Percentiles rank a stretch among this genome's conserved stretches.
Conservation (phyloP, 2,888 invertebrate genomes). For the Caenorhabditis plicata region DNA sequence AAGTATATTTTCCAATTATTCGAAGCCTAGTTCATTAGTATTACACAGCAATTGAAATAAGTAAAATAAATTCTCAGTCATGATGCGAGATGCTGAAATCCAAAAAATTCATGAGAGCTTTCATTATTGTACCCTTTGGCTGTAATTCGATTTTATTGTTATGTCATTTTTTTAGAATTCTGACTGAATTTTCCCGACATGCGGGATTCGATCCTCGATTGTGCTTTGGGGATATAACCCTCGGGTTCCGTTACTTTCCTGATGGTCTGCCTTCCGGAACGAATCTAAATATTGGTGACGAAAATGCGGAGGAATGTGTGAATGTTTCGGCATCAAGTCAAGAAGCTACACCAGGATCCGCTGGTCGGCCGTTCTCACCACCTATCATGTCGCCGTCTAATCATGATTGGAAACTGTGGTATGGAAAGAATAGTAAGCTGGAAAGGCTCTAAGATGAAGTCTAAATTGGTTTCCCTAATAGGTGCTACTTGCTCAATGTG, state of each 20-base stretch:
- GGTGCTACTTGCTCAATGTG: conserved; percentile 53
- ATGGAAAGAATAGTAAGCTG: conserved; percentile 19
- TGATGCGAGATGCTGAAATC: no score
- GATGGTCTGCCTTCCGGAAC: conserved; percentile 46
- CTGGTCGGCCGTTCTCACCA: conserved; percentile 19
- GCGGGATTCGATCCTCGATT: conserved; percentile 87
- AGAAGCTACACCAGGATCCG: conserved; percentile 16
- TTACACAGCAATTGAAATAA: no score
- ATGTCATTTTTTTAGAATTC: conserved; percentile 4
- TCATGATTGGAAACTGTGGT: conserved; percentile 41
- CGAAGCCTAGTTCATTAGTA: no score
- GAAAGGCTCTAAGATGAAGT: neutral
- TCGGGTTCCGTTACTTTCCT: conserved; percentile 73
- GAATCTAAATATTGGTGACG: conserved; percentile 24
- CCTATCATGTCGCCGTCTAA: conserved; percentile 13
- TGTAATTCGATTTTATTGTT: no score
- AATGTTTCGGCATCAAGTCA: neutral
- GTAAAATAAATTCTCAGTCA: no score
- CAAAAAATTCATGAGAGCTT: no score
- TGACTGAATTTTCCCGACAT: conserved; percentile 68
- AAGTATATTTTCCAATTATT: no score
- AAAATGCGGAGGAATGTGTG: conserved; percentile 22
- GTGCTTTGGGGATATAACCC: conserved; percentile 86
- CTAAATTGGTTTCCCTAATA: conserved; percentile 1
- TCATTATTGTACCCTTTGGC: no score